Conservation (phyloP, 1,140 invertebrate genomes). For the Asobara japonica region DNA sequence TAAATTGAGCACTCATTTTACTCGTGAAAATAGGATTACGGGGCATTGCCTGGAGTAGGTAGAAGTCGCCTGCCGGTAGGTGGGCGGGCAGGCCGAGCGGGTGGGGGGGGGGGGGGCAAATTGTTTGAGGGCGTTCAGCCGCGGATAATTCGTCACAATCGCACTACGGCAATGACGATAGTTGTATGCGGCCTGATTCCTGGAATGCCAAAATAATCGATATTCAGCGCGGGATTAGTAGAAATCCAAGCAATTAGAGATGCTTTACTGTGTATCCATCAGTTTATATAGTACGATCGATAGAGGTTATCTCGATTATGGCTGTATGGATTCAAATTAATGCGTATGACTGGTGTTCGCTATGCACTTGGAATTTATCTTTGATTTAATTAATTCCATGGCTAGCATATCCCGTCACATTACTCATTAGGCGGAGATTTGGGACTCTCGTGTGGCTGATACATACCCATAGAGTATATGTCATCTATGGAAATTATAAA, state of each 20-base stretch:
- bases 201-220: slow-evolving; percentile 1
- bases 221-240: slow-evolving; percentile 8
- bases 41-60: neutral
- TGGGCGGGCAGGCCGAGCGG: neutral
- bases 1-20: neutral
- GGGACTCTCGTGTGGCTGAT: neutral
- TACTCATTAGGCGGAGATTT: neutral
- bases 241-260: neutral
- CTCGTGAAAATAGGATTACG: neutral
- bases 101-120: neutral
- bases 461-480: no score
- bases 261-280: slow-evolving; percentile 2
- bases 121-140: neutral
- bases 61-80: neutral
- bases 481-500: no score
- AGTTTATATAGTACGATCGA: slow-evolving; percentile 7
- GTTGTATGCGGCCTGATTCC: slow-evolving; percentile 12
- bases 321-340: neutral
- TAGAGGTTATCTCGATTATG: neutral
- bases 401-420: neutral
- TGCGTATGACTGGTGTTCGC: neutral
- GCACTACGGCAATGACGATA: neutral
- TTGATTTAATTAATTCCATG: slow-evolving; percentile 10
- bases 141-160: slow-evolving; percentile 8
- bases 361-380: neutral